Conservation (phyloP, 2,888 invertebrate genomes). For the Gisinianus flammeolus region DNA sequence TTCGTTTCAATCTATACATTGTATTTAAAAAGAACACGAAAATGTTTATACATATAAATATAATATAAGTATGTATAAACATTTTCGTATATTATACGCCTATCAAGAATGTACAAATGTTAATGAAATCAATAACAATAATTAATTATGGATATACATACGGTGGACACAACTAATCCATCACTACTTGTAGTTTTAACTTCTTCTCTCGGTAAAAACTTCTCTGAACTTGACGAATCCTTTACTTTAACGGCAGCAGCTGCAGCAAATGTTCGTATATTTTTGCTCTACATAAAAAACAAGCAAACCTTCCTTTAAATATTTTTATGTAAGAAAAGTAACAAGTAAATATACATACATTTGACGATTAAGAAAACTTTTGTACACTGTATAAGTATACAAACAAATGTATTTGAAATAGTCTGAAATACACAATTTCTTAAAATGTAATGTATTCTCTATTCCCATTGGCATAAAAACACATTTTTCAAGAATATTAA, state of each 20-base stretch:
- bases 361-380: neutral
- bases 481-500: too few relatives aligned
- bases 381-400: too few relatives aligned
- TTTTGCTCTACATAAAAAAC: conserved; percentile 41
- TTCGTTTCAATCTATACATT: conserved; percentile 8
- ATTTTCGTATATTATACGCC: too few relatives aligned
- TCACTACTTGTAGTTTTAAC: conserved; percentile 72
- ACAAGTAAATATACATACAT: neutral
- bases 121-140: conserved; percentile 16
- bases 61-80: too few relatives aligned
- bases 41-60: too few relatives aligned
- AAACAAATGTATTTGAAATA: too few relatives aligned
- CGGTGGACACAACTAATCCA: conserved; percentile 76
- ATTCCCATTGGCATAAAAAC: too few relatives aligned
- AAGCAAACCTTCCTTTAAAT: neutral
- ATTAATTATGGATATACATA: neutral
- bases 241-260: conserved; percentile 1
- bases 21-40: too few relatives aligned
- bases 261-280: conserved; percentile 49
- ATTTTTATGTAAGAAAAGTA: too few relatives aligned
- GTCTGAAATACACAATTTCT: too few relatives aligned
- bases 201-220: conserved; percentile 58
- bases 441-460: too few relatives aligned
- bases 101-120: too few relatives aligned
- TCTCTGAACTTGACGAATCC: neutral